Percentiles rank a stretch among this genome's conserved stretches.
Conservation (phyloP, 2,797 vertebrate species). For the Antrozous pallidus region DNA sequence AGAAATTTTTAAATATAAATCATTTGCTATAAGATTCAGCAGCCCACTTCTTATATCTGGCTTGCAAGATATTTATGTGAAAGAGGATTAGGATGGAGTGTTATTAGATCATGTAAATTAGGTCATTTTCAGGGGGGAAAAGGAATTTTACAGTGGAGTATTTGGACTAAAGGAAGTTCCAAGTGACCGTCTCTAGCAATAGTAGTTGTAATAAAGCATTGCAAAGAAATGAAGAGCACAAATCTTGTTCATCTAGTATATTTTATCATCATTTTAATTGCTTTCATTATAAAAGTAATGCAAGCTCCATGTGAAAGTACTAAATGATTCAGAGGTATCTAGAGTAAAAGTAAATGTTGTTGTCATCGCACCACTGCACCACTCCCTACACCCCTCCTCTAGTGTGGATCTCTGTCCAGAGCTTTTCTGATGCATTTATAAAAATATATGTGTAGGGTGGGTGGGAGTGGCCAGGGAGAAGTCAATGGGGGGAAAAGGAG, state of each 20-base stretch:
- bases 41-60: background rate
- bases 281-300: constrained; percentile 4
- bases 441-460: background rate
- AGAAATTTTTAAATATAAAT: background rate
- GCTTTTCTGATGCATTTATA: background rate
- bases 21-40: constrained; percentile 1
- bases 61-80: constrained; percentile 38
- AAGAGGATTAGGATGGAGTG: background rate
- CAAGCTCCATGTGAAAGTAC: background rate
- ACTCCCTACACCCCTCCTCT: background rate
- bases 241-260: background rate
- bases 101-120: constrained; percentile 8
- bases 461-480: too few species aligned
- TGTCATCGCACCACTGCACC: background rate
- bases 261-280: background rate
- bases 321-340: background rate
- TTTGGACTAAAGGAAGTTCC: background rate
- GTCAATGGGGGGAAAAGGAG: too few species aligned
- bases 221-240: background rate
- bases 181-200: background rate
- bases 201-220: background rate
- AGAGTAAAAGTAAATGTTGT: background rate
- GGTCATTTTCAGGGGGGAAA: constrained; percentile 1
- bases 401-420: background rate
- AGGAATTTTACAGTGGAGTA: background rate